Evolutionary conservation across 2,888 invertebrate species (phyloP).

Genomic region (Drosophila fungiperda): DNA sequence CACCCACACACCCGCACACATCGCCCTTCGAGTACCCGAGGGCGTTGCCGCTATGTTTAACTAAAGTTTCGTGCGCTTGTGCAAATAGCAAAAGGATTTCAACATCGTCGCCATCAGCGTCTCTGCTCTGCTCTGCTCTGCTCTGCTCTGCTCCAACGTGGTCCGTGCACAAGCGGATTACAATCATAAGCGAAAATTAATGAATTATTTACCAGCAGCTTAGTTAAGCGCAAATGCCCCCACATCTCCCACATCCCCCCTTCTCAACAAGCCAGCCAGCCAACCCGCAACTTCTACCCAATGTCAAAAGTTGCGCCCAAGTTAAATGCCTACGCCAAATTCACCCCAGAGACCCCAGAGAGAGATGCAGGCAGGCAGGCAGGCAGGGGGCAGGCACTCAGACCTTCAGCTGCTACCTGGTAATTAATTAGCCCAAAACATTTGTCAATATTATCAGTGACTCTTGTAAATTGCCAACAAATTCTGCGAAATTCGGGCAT

Average conservation of each 20-base stretch:
- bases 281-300: conserved; percentile 18
- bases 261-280: conserved; percentile 7
- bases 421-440: conserved; percentile 68
- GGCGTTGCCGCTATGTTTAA: conserved; percentile 68
- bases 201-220: conserved; percentile 82
- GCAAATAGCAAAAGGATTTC: conserved; percentile 72
- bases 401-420: conserved; percentile 57
- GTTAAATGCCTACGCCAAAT: conserved; percentile 47
- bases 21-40: conserved; percentile 43
- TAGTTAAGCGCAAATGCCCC: conserved; percentile 61
- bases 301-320: conserved; percentile 61
- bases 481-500: conserved; percentile 22
- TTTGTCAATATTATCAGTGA: conserved; percentile 70
- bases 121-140: conserved; percentile 16
- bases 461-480: conserved; percentile 47
- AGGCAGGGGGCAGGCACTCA: background rate
- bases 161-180: conserved; percentile 73
- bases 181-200: conserved; percentile 82
- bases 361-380: background rate
- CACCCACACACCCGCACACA: background rate
- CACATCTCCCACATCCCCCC: background rate
- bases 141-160: conserved; percentile 8
- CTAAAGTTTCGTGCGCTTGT: conserved; percentile 73
- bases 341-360: conserved; percentile 10
- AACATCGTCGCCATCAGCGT: conserved; percentile 48